Percentiles rank a stretch among this genome's conserved stretches.
These are phyloP conservation scores for Magallana gigas DNA, from an alignment of 1,140 invertebrate genomes.

Conservation along the genomic window DNA sequence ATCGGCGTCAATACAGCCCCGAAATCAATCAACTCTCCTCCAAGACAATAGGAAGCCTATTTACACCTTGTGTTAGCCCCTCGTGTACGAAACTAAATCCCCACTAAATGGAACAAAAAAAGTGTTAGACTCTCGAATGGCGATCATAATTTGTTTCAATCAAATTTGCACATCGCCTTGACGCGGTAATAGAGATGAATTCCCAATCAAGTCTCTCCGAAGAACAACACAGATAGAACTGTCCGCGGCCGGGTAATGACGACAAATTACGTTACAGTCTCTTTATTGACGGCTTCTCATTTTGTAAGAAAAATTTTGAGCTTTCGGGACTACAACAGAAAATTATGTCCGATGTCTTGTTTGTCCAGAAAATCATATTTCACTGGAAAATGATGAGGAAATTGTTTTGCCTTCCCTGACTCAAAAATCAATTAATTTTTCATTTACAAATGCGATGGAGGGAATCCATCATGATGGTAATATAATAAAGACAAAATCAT, in stretches of 20 bases:
- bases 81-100: slow-evolving; percentile 35
- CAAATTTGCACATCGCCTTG: slow-evolving; percentile 37
- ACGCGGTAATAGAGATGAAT: slow-evolving; percentile 33
- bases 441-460: slow-evolving; percentile 7
- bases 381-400: neutral
- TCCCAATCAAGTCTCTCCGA: neutral
- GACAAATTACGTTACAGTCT: slow-evolving; percentile 1
- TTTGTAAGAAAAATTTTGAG: slow-evolving; percentile 33
- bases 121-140: slow-evolving; percentile 35
- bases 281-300: slow-evolving; percentile 12
- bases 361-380: slow-evolving; percentile 32
- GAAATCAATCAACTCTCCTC: slow-evolving; percentile 9
- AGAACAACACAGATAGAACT: slow-evolving; percentile 11
- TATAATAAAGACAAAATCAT: too few relatives aligned
- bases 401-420: neutral
- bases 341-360: slow-evolving; percentile 18
- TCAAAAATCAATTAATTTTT: slow-evolving; percentile 35
- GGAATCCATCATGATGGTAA: too few relatives aligned
- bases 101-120: slow-evolving; percentile 38
- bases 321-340: slow-evolving; percentile 9
- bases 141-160: slow-evolving; percentile 38
- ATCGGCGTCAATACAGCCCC: neutral
- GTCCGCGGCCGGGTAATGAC: neutral
- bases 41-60: slow-evolving; percentile 34
- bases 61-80: slow-evolving; percentile 31